Conservation (phyloP, 2,113 vertebrate species). For the Hippocampus barbouri region DNA sequence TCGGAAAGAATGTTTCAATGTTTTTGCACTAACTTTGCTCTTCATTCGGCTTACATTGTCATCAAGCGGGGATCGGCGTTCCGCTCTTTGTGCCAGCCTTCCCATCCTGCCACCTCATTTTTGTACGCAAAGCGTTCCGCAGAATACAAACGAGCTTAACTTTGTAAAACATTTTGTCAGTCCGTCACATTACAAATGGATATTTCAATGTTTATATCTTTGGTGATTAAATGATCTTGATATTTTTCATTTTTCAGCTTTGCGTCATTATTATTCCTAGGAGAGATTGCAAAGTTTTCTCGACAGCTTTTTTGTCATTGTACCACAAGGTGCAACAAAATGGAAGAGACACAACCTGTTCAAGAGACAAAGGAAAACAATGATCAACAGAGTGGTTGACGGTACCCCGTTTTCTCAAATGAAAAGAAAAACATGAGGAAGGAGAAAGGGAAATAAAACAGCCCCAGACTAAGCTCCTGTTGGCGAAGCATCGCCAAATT, state of each 20-base stretch:
- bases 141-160: constrained; percentile 60
- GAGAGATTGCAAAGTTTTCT: not conserved
- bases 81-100: constrained; percentile 64
- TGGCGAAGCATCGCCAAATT: too few species aligned
- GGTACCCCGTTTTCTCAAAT: too few species aligned
- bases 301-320: not conserved
- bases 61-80: constrained; percentile 58
- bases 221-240: constrained; percentile 78
- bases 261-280: constrained; percentile 27
- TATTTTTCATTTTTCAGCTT: constrained; percentile 75
- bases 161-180: constrained; percentile 77
- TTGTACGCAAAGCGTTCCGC: constrained; percentile 69
- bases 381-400: too few species aligned
- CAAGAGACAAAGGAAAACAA: too few species aligned
- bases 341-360: too few species aligned
- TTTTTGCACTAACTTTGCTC: constrained; percentile 57
- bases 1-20: constrained; percentile 48
- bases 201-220: constrained; percentile 77
- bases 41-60: constrained; percentile 53
- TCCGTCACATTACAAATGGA: constrained; percentile 58
- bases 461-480: too few species aligned
- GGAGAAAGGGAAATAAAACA: too few species aligned
- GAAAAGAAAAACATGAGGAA: too few species aligned
- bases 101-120: constrained; percentile 66
- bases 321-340: too few species aligned